Conservation (phyloP, 2,888 invertebrate genomes). For the Andricus quercusramuli region DNA sequence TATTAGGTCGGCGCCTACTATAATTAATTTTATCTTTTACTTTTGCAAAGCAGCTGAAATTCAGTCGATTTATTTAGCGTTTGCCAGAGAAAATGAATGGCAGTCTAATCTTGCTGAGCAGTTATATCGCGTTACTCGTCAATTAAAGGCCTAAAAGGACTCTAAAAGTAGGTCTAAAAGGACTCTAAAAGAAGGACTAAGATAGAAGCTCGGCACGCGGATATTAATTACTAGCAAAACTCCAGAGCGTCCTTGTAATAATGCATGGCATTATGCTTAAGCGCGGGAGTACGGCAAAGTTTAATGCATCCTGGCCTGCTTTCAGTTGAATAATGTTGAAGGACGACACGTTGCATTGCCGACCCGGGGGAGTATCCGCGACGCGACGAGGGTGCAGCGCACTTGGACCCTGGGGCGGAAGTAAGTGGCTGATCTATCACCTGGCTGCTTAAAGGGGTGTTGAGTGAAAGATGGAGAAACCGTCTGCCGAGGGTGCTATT, state of each 20-base stretch:
- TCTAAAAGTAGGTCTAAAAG: background rate
- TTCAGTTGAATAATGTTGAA: slow-evolving; percentile 54
- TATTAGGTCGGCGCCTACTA: too few relatives aligned
- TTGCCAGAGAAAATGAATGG: background rate
- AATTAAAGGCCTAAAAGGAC: background rate
- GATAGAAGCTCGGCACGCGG: background rate
- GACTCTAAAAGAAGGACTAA: background rate
- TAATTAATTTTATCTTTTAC: too few relatives aligned
- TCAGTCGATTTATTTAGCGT: too few relatives aligned
- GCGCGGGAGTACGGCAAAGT: slow-evolving; percentile 52
- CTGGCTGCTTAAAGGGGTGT: slow-evolving; percentile 55
- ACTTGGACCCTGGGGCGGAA: slow-evolving; percentile 62
- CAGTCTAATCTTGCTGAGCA: background rate
- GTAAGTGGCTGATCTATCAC: slow-evolving; percentile 67
- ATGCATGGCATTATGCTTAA: slow-evolving; percentile 53
- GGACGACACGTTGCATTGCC: slow-evolving; percentile 46
- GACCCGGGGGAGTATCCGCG: slow-evolving; percentile 44
- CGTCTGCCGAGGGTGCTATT: slow-evolving; percentile 58
- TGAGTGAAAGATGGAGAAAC: slow-evolving; percentile 53
- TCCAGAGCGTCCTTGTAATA: slow-evolving; percentile 37
- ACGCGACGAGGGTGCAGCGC: slow-evolving; percentile 53
- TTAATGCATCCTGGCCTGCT: slow-evolving; percentile 57
- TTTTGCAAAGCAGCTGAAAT: too few relatives aligned
- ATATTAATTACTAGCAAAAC: slow-evolving; percentile 38
- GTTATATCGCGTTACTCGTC: background rate